These are phyloP conservation scores for Azorinus chamasolen DNA, from an alignment of 2,888 invertebrate genomes.

Conservation along the genomic window DNA sequence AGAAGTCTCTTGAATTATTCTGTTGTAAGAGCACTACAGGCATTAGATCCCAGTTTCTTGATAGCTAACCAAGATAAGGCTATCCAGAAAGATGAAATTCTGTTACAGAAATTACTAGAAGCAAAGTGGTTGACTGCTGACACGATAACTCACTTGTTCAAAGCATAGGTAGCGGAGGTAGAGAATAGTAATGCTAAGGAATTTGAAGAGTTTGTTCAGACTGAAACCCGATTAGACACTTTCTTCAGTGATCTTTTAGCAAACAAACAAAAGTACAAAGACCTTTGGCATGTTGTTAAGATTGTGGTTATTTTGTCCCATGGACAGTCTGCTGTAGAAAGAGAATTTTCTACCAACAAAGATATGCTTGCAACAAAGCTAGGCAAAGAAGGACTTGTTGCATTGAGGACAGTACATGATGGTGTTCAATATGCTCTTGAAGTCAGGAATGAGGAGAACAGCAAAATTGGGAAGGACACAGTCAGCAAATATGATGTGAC, in stretches of 20 bases:
- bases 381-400: not conserved
- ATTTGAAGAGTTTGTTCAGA: not conserved
- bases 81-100: slow-evolving; percentile 1
- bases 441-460: slow-evolving; percentile 6
- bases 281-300: slow-evolving; percentile 9
- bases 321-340: slow-evolving; percentile 21
- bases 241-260: not conserved
- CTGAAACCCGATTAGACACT: not conserved
- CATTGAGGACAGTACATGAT: slow-evolving; percentile 17
- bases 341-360: slow-evolving; percentile 25
- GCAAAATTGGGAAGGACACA: not conserved
- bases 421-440: slow-evolving; percentile 8
- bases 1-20: slow-evolving; percentile 17
- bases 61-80: not conserved
- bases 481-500: not conserved
- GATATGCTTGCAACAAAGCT: slow-evolving; percentile 6
- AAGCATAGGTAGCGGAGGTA: slow-evolving; percentile 1
- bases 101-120: slow-evolving; percentile 3
- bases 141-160: slow-evolving; percentile 6
- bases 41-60: slow-evolving; percentile 1
- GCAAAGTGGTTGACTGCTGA: not conserved
- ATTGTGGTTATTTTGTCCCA: slow-evolving; percentile 16
- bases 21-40: slow-evolving; percentile 6
- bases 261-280: slow-evolving; percentile 1
- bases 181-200: not conserved